Evolutionary conservation across 2,113 vertebrate genomes (phyloP).

Genomic region (Bubo bubo): DNA sequence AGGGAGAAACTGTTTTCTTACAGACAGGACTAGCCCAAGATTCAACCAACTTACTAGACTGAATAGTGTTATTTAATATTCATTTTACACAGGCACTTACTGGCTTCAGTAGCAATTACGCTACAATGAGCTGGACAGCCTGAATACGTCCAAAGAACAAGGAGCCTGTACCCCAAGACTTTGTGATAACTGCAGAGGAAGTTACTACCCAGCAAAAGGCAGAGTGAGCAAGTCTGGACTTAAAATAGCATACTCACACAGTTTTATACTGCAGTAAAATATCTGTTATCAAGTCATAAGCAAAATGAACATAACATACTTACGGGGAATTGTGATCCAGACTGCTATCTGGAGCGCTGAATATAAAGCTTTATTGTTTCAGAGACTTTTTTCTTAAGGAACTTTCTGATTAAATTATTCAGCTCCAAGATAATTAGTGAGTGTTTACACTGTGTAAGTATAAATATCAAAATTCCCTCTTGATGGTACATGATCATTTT

Average conservation of each 20-base stretch:
- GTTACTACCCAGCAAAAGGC: neutral
- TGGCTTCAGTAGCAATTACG: neutral
- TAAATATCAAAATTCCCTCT: conserved; percentile 1
- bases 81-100: neutral
- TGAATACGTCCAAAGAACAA: neutral
- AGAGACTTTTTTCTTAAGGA: neutral
- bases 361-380: conserved; percentile 5
- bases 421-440: neutral
- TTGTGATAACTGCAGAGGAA: neutral
- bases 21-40: neutral
- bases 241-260: neutral
- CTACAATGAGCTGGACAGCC: neutral
- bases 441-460: neutral
- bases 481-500: neutral
- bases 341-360: neutral
- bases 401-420: neutral
- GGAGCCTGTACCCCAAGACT: neutral
- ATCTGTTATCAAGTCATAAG: neutral
- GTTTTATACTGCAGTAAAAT: neutral
- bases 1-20: neutral
- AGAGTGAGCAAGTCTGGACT: neutral
- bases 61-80: neutral
- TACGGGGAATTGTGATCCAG: conserved; percentile 14
- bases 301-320: conserved; percentile 34
- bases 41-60: neutral